Base-by-base conservation (phyloP, 2,888 invertebrate genomes). In the Cryptocephalus moraei region DNA sequence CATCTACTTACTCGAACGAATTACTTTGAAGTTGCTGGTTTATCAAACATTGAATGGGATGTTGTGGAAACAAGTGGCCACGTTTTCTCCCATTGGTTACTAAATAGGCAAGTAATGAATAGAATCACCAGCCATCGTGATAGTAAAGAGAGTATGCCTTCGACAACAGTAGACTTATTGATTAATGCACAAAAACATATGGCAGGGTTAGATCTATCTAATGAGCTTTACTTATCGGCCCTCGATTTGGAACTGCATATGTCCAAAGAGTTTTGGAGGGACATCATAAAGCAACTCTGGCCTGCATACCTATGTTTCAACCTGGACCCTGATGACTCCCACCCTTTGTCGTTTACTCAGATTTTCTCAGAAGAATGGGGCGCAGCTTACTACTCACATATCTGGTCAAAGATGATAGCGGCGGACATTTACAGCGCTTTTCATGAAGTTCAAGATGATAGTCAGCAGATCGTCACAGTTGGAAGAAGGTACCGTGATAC, bases 21-120 rank as follows among this genome's bases (percentile, higher is more conserved):
- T 11, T 91, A 89, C 68, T 79, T 85, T 1, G 91, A 93, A 66
- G 79, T 92, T 0, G 81, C 91, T 2, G 94, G 94, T 0, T 71
- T 87, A 14, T 84, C 84, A 0, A 90, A 89, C 66, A 79, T 95
- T 1, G 96, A 96, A 73, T 93, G 92, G 91, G 97, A 97, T 69
- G 88, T 91, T 1, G 84, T 88, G 0, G 85, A 87, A 63, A 80
- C 92, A 1, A 84, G 86, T 50, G 84, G 89, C 1, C 78, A 88
- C 58, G 87, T 96, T 46, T 79, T 96, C 79, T 75, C 79, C 0
- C 83, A 86, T 63, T 91, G 90, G 82, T 69, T 91, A 8, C 82
- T 81, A 57, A 73, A 75, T 58, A 69, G 75, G 2, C 64, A 49
- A 31, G 49, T 57, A 11, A 58, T 70, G 1, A 68, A 74, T 42